Base-by-base conservation (phyloP, 1,140 invertebrate species). In the Drosophila busckii region DNA sequence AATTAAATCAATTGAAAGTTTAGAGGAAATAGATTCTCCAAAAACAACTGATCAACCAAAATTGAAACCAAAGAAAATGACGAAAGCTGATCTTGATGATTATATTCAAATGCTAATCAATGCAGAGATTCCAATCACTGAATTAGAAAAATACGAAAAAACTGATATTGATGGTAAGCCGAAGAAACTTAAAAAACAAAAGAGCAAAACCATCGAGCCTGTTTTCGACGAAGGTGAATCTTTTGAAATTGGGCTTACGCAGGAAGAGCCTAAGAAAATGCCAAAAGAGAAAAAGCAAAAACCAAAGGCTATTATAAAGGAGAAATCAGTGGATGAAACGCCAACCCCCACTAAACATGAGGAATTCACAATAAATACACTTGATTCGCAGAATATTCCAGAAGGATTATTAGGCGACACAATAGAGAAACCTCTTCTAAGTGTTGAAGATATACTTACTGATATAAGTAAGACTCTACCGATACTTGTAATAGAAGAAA, bases 81-180 rank as follows among this genome's bases (percentile, higher is more conserved):
- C 75, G 19, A 85, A 76, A 55, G 42, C 73, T 25, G 85, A 87
- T 10, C 35, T 86, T 3, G 84, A 87, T 55, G 86, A 52, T 2
- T 87, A 87, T 29, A 87, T 87, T 34, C 71, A 87, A 35, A 42
- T 76, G 20, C 22, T 87, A 5, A 84, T 85, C 19, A 75, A 87
- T 44, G 61, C 68, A 0, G 80, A 89, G 64, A 84, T 87, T 48
- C 71, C 73, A 7, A 63, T 82, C 32, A 86, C 88, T 5, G 84
- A 88, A 56, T 64, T 87, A 23, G 84, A 86, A 62, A 73, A 76
- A 55, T 87, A 86, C 35, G 87, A 88, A 49, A 87, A 85, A 67
- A 64, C 82, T 5, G 84, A 78, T 17, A 61, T 87, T 10, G 85
- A 88, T 44, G 63, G 53, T 7, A 80, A 76, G 13, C 64, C 66